Evolutionary conservation across 2,888 invertebrate genomes (phyloP).

Genomic region (Nomada goodeniana): DNA sequence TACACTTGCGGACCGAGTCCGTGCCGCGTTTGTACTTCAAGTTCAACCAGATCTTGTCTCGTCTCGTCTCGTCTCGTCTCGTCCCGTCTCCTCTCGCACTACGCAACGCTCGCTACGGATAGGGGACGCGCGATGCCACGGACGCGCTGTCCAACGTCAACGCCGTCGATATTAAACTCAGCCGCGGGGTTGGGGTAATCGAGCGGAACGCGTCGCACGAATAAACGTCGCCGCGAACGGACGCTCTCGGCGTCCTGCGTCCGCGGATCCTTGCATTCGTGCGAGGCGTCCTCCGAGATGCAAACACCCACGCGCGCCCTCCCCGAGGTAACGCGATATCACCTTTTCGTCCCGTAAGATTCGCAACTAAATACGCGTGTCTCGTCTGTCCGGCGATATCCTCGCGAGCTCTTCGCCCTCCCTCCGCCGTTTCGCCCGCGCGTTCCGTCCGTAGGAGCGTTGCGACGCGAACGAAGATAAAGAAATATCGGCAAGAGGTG

Average conservation of each 20-base stretch:
- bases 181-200: neutral
- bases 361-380: constrained; percentile 9
- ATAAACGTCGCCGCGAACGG: neutral
- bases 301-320: neutral
- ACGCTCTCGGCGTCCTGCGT: too few relatives aligned
- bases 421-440: neutral
- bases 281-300: neutral
- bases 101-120: constrained; percentile 40
- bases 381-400: neutral
- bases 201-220: neutral
- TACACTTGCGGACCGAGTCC: constrained; percentile 22
- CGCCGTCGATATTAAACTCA: constrained; percentile 10
- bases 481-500: constrained; percentile 63
- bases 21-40: constrained; percentile 36
- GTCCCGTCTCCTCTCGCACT: neutral
- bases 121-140: constrained; percentile 20
- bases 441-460: neutral
- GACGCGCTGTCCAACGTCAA: constrained; percentile 25
- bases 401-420: neutral
- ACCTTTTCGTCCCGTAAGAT: neutral
- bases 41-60: constrained; percentile 59
- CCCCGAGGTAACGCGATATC: neutral
- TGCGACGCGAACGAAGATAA: constrained; percentile 51
- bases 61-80: constrained; percentile 33
- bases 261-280: neutral